These are phyloP conservation scores for Dasyornis broadbenti DNA, from an alignment of 2,113 vertebrate genomes.

Conservation along the genomic window DNA sequence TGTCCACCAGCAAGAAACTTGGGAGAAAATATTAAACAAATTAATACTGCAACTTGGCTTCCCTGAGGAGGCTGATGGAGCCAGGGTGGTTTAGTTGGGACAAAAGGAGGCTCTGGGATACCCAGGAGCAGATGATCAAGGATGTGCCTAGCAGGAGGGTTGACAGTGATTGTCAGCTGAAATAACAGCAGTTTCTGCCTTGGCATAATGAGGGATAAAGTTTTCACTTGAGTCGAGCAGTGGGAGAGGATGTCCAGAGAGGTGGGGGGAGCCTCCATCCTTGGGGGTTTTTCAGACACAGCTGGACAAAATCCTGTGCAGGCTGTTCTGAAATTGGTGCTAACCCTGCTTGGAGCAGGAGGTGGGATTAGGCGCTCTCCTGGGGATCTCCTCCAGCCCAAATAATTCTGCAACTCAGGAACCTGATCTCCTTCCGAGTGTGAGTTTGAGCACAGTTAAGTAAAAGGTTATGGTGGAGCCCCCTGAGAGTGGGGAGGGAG, in stretches of 20 bases:
- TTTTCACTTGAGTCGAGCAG: not conserved
- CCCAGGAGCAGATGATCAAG: not conserved
- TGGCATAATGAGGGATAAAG: not conserved
- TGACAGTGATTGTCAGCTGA: not conserved
- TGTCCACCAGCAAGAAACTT: fast-evolving
- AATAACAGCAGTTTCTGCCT: not conserved
- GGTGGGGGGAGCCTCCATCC: not conserved
- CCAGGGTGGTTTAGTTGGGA: not conserved
- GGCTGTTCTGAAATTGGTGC: not conserved
- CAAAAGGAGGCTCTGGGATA: not conserved
- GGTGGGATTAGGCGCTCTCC: conserved; percentile 23
- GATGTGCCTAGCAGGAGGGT: not conserved
- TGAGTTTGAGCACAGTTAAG: conserved; percentile 12
- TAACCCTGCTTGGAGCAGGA: not conserved
- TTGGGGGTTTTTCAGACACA: not conserved
- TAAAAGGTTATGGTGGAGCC: conserved; percentile 40
- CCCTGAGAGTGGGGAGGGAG: not conserved
- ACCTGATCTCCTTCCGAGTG: conserved; percentile 20
- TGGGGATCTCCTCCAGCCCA: not conserved
- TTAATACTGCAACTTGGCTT: not conserved
- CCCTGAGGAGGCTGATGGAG: not conserved
- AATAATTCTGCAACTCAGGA: not conserved
- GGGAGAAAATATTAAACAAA: not conserved
- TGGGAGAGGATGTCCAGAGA: not conserved
- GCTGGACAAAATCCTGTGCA: not conserved